Evolutionary conservation across 2,888 invertebrate species (phyloP).

Genomic region (Phytoseiulus persimilis): DNA sequence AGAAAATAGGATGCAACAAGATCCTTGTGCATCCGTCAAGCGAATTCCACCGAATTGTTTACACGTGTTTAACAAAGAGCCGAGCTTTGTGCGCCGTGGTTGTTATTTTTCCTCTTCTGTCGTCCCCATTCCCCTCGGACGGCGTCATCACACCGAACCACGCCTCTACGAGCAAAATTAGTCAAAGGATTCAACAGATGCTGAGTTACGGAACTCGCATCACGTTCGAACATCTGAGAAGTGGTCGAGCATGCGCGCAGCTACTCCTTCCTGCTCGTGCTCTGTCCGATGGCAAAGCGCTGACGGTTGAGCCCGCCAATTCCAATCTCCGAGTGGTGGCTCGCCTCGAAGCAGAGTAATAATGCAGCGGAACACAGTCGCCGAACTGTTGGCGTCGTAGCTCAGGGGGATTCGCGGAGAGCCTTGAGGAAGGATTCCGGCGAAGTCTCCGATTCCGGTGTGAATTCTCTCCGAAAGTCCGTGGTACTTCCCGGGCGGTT

Average conservation of each 20-base stretch:
- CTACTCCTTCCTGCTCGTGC: background rate
- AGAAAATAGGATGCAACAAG: background rate
- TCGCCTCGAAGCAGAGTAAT: too few species aligned
- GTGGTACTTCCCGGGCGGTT: too few species aligned
- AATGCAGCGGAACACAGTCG: too few species aligned
- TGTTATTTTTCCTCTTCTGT: background rate
- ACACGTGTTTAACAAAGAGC: background rate
- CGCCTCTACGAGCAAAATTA: background rate
- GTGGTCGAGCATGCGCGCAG: background rate
- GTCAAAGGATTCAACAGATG: background rate
- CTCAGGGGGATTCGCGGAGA: too few species aligned
- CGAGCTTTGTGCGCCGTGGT: background rate
- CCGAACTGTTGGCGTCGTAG: too few species aligned
- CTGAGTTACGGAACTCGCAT: background rate
- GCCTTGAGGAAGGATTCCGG: too few species aligned
- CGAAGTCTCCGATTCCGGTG: too few species aligned
- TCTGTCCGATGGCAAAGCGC: background rate
- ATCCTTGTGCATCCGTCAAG: background rate
- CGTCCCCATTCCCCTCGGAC: background rate
- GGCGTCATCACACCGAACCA: background rate
- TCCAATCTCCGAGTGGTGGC: too few species aligned
- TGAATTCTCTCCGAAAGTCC: too few species aligned
- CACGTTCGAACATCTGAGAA: background rate
- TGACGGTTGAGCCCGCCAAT: too few species aligned
- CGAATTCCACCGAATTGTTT: background rate